Base-by-base conservation (phyloP, 1,140 invertebrate species). In the Aplysia californica region DNA sequence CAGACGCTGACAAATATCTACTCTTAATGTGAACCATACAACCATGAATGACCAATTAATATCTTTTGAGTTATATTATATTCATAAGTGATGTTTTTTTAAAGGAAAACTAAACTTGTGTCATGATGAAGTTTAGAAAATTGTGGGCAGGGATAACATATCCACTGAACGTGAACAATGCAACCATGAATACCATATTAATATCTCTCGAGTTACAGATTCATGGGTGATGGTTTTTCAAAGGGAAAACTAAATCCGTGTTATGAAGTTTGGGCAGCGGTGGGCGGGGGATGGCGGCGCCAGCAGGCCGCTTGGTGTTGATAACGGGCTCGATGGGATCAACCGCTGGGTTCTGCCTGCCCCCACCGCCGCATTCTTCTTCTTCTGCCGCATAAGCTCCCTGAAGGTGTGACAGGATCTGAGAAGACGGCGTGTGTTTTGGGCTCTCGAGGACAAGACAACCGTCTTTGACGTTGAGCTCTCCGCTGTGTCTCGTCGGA, bases 301-400 rank as follows among this genome's bases (percentile, higher is more conserved):
- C 44, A 29, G 41, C 68, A 31, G 39, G 21, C 31, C 68, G 39
- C 41, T 70, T 70, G 18, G 68, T 70, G 41, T 70, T 70, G 15
- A 70, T 15, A 55, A 70, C 68, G 2, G 68, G 68, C 26, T 70
- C 68, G 3, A 70, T 23, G 15, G 2, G 20, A 3, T 70, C 68
- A 3, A 41, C 35, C 21, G 33, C n/a, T n/a, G n/a, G n/a, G n/a
- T n/a, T n/a, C n/a, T n/a, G n/a, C n/a, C n/a, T n/a, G n/a, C n/a
- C 35, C 35, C 3, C 18, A 23, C 64, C 23, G 6, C 26, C 38
- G 18, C 20, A 3, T 3, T 26, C 21, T 18, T 35, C 31, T 31
- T 66, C 26, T 36, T 70, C 68, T 56, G 39, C 68, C n/a, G 68
- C 68, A 70, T 70, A 70, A 33, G 56, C 70, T n/a, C 56, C 70